Conservation (phyloP, 2,797 vertebrate genomes). For the Micropoecilia bifurca region DNA sequence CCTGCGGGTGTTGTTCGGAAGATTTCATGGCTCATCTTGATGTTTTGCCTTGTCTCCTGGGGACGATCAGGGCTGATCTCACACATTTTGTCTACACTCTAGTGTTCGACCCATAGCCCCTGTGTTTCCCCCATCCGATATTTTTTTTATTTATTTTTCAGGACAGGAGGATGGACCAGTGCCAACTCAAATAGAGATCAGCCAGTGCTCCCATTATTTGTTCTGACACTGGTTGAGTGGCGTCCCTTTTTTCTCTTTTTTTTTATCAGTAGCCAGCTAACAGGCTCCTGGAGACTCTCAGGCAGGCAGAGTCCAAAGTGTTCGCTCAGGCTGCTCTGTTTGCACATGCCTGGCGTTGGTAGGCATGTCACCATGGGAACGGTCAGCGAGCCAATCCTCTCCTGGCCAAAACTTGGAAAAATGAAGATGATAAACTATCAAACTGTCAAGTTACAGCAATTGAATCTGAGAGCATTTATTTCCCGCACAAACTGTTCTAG, state of each 20-base stretch:
- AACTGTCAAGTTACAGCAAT: constrained; percentile 77
- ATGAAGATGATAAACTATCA: constrained; percentile 80
- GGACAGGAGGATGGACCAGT: constrained; percentile 57
- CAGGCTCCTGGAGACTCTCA: constrained; percentile 65
- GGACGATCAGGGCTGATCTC: constrained; percentile 60
- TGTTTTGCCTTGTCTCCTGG: constrained; percentile 72
- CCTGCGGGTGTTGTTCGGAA: constrained; percentile 66
- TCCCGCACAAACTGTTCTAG: constrained; percentile 34
- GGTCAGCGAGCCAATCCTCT: constrained; percentile 66
- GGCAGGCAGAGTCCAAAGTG: constrained; percentile 69
- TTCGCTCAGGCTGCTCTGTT: constrained; percentile 82
- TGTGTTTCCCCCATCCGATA: constrained; percentile 54
- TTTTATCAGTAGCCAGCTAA: constrained; percentile 63
- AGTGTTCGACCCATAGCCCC: constrained; percentile 70
- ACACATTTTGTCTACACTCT: constrained; percentile 74
- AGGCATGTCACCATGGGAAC: constrained; percentile 86
- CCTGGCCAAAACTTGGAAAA: constrained; percentile 66
- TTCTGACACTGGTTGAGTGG: constrained; percentile 77
- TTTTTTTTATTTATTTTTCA: constrained; percentile 63
- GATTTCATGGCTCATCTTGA: constrained; percentile 81
- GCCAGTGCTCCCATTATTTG: constrained; percentile 81
- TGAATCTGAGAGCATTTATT: constrained; percentile 49
- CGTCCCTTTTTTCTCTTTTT: constrained; percentile 42
- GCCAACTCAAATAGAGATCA: constrained; percentile 86
- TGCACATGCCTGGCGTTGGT: constrained; percentile 85